These are phyloP conservation scores for Drosophila elegans DNA, from an alignment of 1,140 invertebrate species.

Conservation along the genomic window DNA sequence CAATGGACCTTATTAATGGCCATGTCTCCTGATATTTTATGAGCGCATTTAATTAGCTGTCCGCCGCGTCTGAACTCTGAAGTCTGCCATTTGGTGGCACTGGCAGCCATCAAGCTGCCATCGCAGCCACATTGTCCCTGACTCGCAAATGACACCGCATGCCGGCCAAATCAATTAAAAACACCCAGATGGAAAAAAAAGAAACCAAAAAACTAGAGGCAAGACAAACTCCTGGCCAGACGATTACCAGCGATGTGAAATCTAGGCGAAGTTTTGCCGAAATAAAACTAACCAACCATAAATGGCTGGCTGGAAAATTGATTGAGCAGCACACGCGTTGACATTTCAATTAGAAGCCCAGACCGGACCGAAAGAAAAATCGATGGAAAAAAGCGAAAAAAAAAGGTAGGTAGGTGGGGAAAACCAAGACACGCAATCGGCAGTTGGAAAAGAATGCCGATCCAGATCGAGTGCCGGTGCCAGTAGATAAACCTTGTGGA, in stretches of 20 bases:
- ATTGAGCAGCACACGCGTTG: slow-evolving; percentile 63
- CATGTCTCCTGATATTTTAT: slow-evolving; percentile 7
- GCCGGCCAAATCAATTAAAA: slow-evolving; percentile 51
- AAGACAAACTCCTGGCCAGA: slow-evolving; percentile 32
- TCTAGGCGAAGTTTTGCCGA: slow-evolving; percentile 45
- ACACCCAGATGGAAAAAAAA: slow-evolving; percentile 18
- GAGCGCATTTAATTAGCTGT: slow-evolving; percentile 53
- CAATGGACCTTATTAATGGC: slow-evolving; percentile 11
- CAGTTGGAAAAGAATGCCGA: slow-evolving; percentile 46
- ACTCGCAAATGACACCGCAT: slow-evolving; percentile 45
- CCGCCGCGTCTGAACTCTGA: slow-evolving; percentile 32
- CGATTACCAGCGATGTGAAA: slow-evolving; percentile 43
- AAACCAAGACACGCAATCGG: slow-evolving; percentile 45
- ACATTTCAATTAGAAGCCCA: slow-evolving; percentile 66
- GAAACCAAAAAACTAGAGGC: slow-evolving; percentile 10
- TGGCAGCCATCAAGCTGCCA: slow-evolving; percentile 43
- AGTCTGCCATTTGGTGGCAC: slow-evolving; percentile 28
- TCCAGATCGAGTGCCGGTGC: slow-evolving; percentile 26
- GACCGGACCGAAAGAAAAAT: slow-evolving; percentile 14
- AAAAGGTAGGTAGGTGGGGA: not conserved
- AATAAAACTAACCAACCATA: slow-evolving; percentile 40
- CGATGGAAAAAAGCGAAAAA: not conserved
- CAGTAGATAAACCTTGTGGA: slow-evolving; percentile 28
- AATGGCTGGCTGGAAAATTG: slow-evolving; percentile 49
- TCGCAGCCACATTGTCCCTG: slow-evolving; percentile 52